Percentiles rank a stretch among this genome's conserved stretches.
These are phyloP conservation scores for Drosophila kanapiae DNA, from an alignment of 1,140 invertebrate genomes.

Conservation along the genomic window DNA sequence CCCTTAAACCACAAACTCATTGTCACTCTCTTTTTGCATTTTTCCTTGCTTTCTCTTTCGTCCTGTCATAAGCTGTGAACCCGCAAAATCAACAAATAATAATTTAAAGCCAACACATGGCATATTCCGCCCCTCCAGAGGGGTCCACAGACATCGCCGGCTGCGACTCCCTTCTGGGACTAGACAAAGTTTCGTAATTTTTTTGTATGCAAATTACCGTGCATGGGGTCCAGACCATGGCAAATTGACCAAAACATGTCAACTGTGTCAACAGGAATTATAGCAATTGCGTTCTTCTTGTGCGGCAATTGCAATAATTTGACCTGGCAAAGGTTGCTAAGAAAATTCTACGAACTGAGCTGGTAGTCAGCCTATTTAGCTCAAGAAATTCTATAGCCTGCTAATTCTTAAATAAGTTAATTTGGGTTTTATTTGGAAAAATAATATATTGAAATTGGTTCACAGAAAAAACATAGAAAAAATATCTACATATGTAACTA, in stretches of 20 bases:
- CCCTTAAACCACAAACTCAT: conserved; percentile 2
- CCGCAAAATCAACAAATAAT: conserved; percentile 56
- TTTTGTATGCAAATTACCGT: conserved; percentile 48
- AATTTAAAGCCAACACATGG: conserved; percentile 43
- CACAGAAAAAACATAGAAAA: not conserved
- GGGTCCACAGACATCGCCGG: not conserved
- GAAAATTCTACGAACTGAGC: not conserved
- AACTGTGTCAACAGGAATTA: conserved; percentile 42
- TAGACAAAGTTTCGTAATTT: conserved; percentile 47
- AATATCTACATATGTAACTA: rapidly evolving
- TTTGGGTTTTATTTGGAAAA: not conserved
- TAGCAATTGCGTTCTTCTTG: conserved; percentile 20
- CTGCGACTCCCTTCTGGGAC: conserved; percentile 26
- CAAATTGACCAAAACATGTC: conserved; percentile 49
- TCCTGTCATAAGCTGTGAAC: conserved; percentile 3
- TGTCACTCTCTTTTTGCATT: not conserved
- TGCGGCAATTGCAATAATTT: conserved; percentile 26
- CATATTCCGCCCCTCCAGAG: conserved; percentile 3
- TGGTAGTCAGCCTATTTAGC: not conserved
- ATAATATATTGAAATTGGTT: not conserved
- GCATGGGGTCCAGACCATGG: conserved; percentile 27
- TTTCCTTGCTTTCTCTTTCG: not conserved
- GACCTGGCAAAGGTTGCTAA: conserved; percentile 15
- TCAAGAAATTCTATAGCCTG: too few species aligned
- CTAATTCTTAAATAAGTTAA: too few species aligned